These are phyloP conservation scores for Microtus richardsoni DNA, from an alignment of 2,113 vertebrate genomes.

Conservation along the genomic window DNA sequence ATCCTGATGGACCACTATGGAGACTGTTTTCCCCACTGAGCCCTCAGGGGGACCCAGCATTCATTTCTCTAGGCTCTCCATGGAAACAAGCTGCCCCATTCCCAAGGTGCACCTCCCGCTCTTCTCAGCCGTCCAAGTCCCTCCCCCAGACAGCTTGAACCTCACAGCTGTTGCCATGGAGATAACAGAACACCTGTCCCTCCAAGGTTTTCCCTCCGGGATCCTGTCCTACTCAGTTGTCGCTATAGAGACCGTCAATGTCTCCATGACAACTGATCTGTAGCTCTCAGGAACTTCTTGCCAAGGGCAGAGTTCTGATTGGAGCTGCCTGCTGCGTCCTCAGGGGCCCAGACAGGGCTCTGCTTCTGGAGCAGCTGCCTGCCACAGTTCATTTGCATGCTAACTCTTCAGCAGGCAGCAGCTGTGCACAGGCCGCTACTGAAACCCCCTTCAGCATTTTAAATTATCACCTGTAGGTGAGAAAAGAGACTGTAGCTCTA, in stretches of 20 bases:
- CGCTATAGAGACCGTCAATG: not conserved
- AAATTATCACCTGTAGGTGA: not conserved
- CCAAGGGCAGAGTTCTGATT: not conserved
- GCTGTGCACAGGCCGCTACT: not conserved
- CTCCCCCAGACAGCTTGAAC: not conserved
- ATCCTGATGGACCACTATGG: not conserved
- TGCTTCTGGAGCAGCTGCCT: not conserved
- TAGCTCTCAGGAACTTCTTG: slow-evolving; percentile 64
- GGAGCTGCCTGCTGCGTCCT: not conserved
- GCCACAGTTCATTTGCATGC: not conserved
- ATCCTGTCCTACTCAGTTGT: not conserved
- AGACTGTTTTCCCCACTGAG: not conserved
- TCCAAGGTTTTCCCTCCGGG: not conserved
- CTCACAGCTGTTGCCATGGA: slow-evolving; percentile 11
- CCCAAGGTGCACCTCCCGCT: not conserved
- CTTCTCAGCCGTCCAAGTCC: not conserved
- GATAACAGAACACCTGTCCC: slow-evolving; percentile 58
- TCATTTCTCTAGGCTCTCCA: not conserved
- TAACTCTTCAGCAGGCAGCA: not conserved
- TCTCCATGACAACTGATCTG: slow-evolving; percentile 44
- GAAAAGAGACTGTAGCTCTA: not conserved
- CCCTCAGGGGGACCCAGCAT: not conserved
- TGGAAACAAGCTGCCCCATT: slow-evolving; percentile 15
- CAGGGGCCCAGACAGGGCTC: not conserved
- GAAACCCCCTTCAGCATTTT: not conserved